Percentiles rank a stretch among this genome's conserved stretches.
Evolutionary conservation across 1,140 invertebrate species (phyloP).

Genomic region (Druon quercuslanigerum): DNA sequence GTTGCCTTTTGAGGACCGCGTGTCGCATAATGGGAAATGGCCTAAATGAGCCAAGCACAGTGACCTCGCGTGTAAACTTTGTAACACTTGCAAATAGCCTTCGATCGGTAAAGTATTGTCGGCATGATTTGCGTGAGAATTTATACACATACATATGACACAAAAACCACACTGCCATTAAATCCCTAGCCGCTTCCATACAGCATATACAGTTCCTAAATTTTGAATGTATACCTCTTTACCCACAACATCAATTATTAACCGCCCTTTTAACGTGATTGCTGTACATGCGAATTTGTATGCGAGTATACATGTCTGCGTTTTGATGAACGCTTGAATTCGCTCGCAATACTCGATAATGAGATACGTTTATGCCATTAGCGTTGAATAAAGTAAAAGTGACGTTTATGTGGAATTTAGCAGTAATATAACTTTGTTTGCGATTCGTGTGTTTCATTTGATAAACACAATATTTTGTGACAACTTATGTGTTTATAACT

Average conservation of each 20-base stretch:
- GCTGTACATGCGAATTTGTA: slow-evolving; percentile 49
- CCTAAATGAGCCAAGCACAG: background rate
- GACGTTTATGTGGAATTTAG: background rate
- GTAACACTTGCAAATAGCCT: slow-evolving; percentile 28
- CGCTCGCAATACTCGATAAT: background rate
- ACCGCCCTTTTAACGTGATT: slow-evolving; percentile 51
- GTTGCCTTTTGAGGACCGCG: background rate
- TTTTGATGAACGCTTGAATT: background rate
- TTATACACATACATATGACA: background rate
- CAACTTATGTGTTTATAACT: too few relatives aligned
- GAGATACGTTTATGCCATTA: background rate
- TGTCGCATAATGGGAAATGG: background rate
- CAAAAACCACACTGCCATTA: background rate
- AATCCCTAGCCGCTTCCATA: slow-evolving; percentile 31
- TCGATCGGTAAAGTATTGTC: slow-evolving; percentile 17
- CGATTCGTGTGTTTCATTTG: too few relatives aligned
- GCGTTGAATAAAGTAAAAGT: background rate
- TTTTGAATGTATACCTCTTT: slow-evolving; percentile 33
- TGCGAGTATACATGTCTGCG: slow-evolving; percentile 22
- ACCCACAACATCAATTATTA: slow-evolving; percentile 52
- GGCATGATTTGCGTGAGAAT: slow-evolving; percentile 26
- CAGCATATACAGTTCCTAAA: slow-evolving; percentile 40
- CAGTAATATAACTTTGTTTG: too few relatives aligned
- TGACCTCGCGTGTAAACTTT: slow-evolving; percentile 30
- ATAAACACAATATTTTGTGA: too few relatives aligned